Evolutionary conservation across 1,140 invertebrate species (phyloP), one percentile per base, ranked within the genome.

Genomic region (Diabrotica virgifera): DNA sequence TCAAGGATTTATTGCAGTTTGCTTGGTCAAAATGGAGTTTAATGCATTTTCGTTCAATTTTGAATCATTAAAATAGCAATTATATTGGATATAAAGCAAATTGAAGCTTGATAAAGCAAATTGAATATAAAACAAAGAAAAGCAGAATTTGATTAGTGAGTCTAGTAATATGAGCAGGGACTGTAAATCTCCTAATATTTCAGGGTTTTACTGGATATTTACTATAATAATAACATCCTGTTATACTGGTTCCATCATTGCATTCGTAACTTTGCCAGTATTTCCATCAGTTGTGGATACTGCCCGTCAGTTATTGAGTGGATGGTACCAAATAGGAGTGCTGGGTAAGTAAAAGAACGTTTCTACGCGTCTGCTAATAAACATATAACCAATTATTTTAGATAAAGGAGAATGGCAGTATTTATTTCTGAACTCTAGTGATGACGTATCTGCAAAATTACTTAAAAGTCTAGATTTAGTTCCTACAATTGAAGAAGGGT

Each of bases 181-280:
- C 5, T 24, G 4, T 24, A 24, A 24, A 2, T 24, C 24, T 24
- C 4, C 24, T 24, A 24, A 10, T 56, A 64, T 69, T 76, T 80
- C 64, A 88, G 87, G 85, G 51, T 84, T 86, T 70, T 91, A 91
- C 73, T 92, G 90, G 90, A 74, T 90, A 2, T 92, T 92, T 70
- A 90, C 89, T 2, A 91, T 90, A 35, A 91, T 92, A 13, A 87
- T 91, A 63, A 90, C 89, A 0, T 87, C 89, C 36, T 89, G 88
- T 70, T 92, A 92, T 67, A 90, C 89, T 2, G 88, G 89, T 24
- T 90, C 87, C 6, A 90, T 92, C 35, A 90, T 91, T 74, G 89
- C 89, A 0, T 92, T 91, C 76, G 89, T 92, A 11, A 91, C 89
- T 5, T 76, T 91, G 59, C 89, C 89, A 0, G 81, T 85, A 0